A percentile compares a stretch with the other conserved stretches of the same genome.
Conservation (phyloP, 2,888 invertebrate species). For the Polietes domitor region DNA sequence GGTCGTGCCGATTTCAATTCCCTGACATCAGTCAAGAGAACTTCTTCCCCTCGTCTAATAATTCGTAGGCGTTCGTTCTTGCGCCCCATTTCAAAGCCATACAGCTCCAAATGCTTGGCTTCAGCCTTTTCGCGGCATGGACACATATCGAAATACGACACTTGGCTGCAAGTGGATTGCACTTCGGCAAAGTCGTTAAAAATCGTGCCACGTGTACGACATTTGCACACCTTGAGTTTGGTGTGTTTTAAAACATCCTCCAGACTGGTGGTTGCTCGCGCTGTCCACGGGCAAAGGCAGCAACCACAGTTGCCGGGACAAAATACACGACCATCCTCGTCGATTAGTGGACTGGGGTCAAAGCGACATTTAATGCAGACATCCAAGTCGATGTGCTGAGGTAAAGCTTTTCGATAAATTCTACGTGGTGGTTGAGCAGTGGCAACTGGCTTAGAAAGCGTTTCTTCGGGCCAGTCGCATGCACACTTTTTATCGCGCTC, state of each 20-base stretch:
- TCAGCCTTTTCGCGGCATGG: constrained; percentile 78
- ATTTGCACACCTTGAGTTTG: constrained; percentile 75
- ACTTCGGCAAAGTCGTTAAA: constrained; percentile 69
- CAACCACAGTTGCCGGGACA: constrained; percentile 78
- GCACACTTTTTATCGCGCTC: constrained; percentile 15
- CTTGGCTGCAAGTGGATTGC: constrained; percentile 62
- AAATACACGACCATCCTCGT: constrained; percentile 72
- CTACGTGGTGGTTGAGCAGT: constrained; percentile 24
- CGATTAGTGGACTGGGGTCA: constrained; percentile 75
- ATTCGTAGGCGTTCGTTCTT: constrained; percentile 39
- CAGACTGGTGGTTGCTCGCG: constrained; percentile 65
- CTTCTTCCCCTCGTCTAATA: constrained; percentile 66
- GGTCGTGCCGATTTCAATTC: constrained; percentile 61
- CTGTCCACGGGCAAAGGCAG: constrained; percentile 76
- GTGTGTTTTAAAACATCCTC: constrained; percentile 68
- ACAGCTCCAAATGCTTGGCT: constrained; percentile 73
- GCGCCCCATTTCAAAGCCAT: constrained; percentile 73
- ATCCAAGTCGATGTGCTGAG: constrained; percentile 75
- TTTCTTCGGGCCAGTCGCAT: not conserved
- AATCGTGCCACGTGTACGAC: constrained; percentile 71
- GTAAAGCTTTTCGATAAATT: constrained; percentile 71
- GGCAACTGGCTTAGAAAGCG: not conserved
- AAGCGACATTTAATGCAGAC: constrained; percentile 74
- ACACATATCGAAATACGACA: constrained; percentile 75
- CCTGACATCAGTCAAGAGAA: constrained; percentile 70